Evolutionary conservation across 2,797 vertebrate genomes (phyloP), one percentile per base, ranked within the genome.

Genomic region (Lateolabrax maculatus): DNA sequence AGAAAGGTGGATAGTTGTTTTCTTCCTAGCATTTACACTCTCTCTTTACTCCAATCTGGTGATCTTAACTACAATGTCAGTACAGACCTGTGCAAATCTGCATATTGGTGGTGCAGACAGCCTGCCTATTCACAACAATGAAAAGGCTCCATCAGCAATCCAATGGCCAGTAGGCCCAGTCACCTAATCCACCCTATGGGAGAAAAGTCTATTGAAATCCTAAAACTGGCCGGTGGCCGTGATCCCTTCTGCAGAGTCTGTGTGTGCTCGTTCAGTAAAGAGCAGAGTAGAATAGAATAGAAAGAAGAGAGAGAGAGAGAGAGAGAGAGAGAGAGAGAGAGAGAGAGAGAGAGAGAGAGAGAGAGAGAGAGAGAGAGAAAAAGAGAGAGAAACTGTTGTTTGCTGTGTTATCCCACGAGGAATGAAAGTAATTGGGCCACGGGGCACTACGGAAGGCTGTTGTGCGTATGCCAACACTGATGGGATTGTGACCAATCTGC

Each of bases 131-230:
- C 75, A 87, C 86, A 87, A 95, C 94, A 96, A 96, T 91, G 89
- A 90, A 95, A 95, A 86, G 86, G 79, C 93, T 78, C 86, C 70
- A 92, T 95, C 95, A 96, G 95, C 95, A 94, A 71, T 90, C 87
- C 83, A 85, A 55, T 66, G 80, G 89, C 84, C 87, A 87, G 83
- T 58, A 66, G 81, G 86, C 90, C 77, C 72, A 74, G 86, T 90
- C 87, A 87, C 81, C 87, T 95, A 95, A 95, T 95, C 95, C 93
- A 82, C 89, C 87, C 89, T 75, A 70, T 64, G 85, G 86, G 77
- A 89, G 80, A 79, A 86, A 88, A 81, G 86, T 83, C 91, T 87
- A 91, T 95, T 94, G 87, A 93, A 67, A 84, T 65, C 80, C 90
- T 77, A 87, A 84, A 82, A 86, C 71, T 89, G 90, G 79, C 87